Evolutionary conservation across 2,113 vertebrate species (phyloP).

Genomic region (human (Homo sapiens)): GRCh38 chr1:228932001-228932500

Average conservation of each 20-base stretch:
- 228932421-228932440: accelerated
- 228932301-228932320: background rate
- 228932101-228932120: too few species aligned
- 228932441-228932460: too few species aligned
- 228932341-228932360: background rate
- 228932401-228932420: accelerated
- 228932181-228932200: background rate
- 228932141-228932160: background rate
- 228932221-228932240: background rate
- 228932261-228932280: too few species aligned
- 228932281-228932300: background rate
- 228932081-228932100: background rate
- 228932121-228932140: background rate
- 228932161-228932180: too few species aligned
- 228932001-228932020: background rate
- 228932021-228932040: background rate
- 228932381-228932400: accelerated
- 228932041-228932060: background rate
- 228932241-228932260: background rate
- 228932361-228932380: background rate
- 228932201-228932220: background rate
- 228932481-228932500: too few species aligned
- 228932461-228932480: accelerated
- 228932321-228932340: background rate
- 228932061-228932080: background rate